Evolutionary conservation across 2,797 vertebrate species (phyloP), one percentile per base, ranked within the genome.

Genomic region (Oryzias dopingdopingensis): DNA sequence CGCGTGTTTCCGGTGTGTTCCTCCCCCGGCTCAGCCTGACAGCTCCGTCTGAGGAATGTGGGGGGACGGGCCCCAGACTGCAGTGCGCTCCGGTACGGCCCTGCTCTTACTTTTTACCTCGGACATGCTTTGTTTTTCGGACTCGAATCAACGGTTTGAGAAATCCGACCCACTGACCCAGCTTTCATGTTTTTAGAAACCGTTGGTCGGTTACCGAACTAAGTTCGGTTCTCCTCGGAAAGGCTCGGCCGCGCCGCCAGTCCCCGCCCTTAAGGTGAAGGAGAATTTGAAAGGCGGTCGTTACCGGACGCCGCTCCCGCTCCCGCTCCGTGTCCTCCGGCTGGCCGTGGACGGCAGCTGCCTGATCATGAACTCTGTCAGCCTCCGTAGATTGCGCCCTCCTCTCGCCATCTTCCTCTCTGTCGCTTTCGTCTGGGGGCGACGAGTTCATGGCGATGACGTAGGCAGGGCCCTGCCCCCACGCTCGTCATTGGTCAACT

Each of bases 371-470:
- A 88, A 92, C 59, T 91, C 85, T 0, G 85, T 88, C 0, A 91
- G 87, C 77, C 43, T 87, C 13, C 81, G 74, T 42, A 93, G 59
- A 52, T 81, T 85, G 47, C 87, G 70, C n/a, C 81, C 22, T 4
- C 90, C 90, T 85, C 90, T 91, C 77, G 92, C 91, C 92, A 93
- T 93, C 76, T 90, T 91, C 67, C 16, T 63, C 77, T 4, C 1
- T 22, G 56, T 59, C 62, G 70, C 54, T 56, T 14, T 47, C 56
- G 32, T 16, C 41, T 47, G 3, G 24, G 24, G 14, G 18, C 20
- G 1, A 62, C 49, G 23, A 44, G 53, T 57, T 62, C n/a, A 26
- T 29, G 14, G n/a, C n/a, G 13, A 37, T 1, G 10, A 4, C 24
- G 40, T 10, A 57, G 18, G 41, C 49, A n/a, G 6, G n/a, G 40